A percentile compares a stretch with the other conserved stretches of the same genome.
Conservation (phyloP, 1,140 invertebrate species). For the Conus betulinus region DNA sequence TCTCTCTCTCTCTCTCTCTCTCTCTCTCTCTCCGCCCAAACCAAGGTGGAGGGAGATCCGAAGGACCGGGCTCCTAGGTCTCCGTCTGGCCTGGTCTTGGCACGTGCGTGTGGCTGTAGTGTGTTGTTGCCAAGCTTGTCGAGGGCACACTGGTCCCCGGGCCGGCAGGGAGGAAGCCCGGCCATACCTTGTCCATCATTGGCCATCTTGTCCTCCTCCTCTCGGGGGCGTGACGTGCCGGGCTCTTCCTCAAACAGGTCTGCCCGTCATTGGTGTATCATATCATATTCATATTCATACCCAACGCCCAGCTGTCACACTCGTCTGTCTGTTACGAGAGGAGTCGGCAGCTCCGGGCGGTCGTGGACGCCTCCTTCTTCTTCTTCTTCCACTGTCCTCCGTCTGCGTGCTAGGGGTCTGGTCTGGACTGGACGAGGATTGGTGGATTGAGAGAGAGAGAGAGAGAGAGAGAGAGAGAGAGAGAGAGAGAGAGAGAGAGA, state of each 20-base stretch:
- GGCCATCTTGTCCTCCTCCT: constrained; percentile 21
- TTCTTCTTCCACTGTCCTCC: neutral
- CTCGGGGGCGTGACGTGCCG: neutral
- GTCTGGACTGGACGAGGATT: neutral
- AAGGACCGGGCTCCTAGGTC: neutral
- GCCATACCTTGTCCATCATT: neutral
- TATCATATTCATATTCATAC: constrained; percentile 30
- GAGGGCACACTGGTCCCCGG: too few species aligned
- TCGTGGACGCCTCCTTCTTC: neutral
- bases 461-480: too few species aligned
- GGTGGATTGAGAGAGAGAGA: neutral
- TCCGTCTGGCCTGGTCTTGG: neutral
- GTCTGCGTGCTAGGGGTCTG: neutral
- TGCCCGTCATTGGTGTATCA: neutral
- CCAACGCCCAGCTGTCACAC: neutral
- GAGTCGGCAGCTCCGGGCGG: neutral
- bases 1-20: too few species aligned
- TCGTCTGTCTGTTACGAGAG: neutral
- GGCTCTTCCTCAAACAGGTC: neutral
- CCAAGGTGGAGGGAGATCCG: too few species aligned
- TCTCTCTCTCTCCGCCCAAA: too few species aligned
- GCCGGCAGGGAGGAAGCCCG: too few species aligned
- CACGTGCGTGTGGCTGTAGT: neutral
- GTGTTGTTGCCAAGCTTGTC: too few species aligned
- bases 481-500: too few species aligned